Conservation (phyloP, 2,888 invertebrate species). For the Stenodema calcarata region DNA sequence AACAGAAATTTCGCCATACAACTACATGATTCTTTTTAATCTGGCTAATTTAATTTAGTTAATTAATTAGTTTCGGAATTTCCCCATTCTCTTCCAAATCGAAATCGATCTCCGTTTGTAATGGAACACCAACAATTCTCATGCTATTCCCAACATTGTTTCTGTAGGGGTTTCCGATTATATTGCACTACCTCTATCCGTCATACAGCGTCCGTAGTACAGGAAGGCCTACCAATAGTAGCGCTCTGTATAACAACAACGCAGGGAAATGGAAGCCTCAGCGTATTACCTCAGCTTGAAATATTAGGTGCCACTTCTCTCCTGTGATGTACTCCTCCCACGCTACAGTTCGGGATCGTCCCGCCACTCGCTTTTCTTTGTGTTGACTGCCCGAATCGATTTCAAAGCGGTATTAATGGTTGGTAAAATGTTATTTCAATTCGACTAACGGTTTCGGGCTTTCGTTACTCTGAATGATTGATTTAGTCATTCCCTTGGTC, state of each 20-base stretch:
- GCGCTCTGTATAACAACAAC: neutral
- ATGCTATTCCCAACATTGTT: neutral
- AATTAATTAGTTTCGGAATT: too few species aligned
- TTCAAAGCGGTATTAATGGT: neutral
- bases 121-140: too few species aligned
- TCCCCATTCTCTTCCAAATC: too few species aligned
- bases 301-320: neutral
- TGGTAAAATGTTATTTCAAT: neutral
- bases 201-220: neutral
- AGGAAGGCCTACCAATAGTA: neutral
- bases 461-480: too few species aligned
- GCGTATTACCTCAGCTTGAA: neutral
- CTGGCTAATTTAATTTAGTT: too few species aligned
- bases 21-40: too few species aligned
- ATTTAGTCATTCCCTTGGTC: too few species aligned
- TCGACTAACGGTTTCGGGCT: neutral
- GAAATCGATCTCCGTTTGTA: too few species aligned
- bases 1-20: too few species aligned
- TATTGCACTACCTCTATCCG: neutral
- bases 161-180: neutral
- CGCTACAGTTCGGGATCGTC: neutral
- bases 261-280: neutral
- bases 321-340: neutral
- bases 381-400: neutral
- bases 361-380: neutral